Percentiles rank a stretch among this genome's conserved stretches.
These are phyloP conservation scores for Neodiprion fabricii DNA, from an alignment of 1,140 invertebrate genomes.

Conservation along the genomic window DNA sequence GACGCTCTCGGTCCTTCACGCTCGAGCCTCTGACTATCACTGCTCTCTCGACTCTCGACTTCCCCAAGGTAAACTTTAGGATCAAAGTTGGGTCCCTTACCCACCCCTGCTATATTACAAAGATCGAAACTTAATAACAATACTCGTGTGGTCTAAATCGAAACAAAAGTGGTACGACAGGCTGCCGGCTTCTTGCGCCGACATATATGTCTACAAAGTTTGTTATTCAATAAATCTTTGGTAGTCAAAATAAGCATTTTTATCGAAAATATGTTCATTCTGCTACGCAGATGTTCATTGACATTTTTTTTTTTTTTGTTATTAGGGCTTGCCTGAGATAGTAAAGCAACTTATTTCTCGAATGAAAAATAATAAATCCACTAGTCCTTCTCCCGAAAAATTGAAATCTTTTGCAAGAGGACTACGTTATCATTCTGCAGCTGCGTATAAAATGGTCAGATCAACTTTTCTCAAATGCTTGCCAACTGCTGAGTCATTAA, in stretches of 20 bases:
- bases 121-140: too few species aligned
- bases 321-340: constrained; percentile 5
- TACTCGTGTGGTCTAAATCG: too few species aligned
- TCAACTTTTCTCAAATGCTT: constrained; percentile 28
- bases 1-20: too few species aligned
- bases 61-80: too few species aligned
- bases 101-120: too few species aligned
- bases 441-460: constrained; percentile 25
- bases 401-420: constrained; percentile 25
- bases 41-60: background rate
- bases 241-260: background rate
- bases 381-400: constrained; percentile 12
- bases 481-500: constrained; percentile 21
- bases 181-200: background rate
- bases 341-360: constrained; percentile 17
- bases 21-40: background rate
- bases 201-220: background rate
- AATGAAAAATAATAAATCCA: constrained; percentile 25
- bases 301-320: constrained; percentile 3
- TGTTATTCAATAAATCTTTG: background rate
- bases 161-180: background rate
- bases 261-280: background rate
- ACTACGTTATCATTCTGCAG: constrained; percentile 26
- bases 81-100: too few species aligned
- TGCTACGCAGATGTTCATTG: background rate